Conservation (phyloP, 2,797 vertebrate genomes). For the Pipistrellus pipistrellus region DNA sequence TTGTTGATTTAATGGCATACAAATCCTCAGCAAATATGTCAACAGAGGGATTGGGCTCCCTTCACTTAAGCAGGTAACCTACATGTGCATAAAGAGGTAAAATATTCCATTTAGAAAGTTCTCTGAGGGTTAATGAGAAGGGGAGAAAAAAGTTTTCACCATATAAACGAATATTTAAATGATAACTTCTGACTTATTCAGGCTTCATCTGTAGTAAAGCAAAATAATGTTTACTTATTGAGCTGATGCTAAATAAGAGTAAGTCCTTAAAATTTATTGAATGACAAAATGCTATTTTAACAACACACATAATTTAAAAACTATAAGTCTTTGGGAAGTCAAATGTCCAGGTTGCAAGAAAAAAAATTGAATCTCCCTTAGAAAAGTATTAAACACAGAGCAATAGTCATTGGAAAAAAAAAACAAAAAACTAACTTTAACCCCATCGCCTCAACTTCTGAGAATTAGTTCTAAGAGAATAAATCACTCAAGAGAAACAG, state of each 20-base stretch:
- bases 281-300: slow-evolving; percentile 23
- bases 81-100: neutral
- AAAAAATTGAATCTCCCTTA: neutral
- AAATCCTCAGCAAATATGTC: neutral
- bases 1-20: neutral
- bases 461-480: neutral
- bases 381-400: neutral
- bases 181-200: slow-evolving; percentile 36
- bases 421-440: neutral
- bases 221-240: neutral
- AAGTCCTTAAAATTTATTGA: neutral
- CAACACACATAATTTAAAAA: neutral
- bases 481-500: neutral
- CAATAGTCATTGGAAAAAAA: neutral
- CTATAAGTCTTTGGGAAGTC: slow-evolving; percentile 11
- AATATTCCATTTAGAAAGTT: slow-evolving; percentile 7
- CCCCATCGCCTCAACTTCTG: neutral
- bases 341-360: neutral
- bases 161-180: neutral
- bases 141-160: neutral
- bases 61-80: neutral
- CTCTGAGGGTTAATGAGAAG: neutral
- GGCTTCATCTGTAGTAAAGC: neutral
- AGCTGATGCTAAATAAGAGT: neutral
- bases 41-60: neutral